Evolutionary conservation across 2,113 vertebrate species (phyloP).

Genomic region (Hippocampus mohnikei): DNA sequence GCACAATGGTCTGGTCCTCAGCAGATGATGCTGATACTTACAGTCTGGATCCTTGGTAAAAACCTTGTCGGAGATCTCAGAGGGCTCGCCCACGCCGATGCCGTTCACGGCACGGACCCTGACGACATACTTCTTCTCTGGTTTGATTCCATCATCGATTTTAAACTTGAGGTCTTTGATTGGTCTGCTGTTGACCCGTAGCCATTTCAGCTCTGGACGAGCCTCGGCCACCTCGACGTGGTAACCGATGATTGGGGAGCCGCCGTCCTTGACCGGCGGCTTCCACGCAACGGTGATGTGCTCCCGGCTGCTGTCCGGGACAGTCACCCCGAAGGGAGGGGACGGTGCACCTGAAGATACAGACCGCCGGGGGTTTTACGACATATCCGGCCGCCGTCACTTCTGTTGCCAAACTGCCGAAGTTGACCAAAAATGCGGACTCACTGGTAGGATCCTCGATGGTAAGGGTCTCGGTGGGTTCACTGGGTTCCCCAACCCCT

Average conservation of each 20-base stretch:
- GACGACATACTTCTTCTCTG: constrained; percentile 93
- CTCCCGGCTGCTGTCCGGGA: constrained; percentile 86
- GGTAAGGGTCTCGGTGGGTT: constrained; percentile 87
- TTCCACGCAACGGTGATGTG: constrained; percentile 94
- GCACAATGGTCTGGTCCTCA: too few species aligned
- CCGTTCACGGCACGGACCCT: constrained; percentile 93
- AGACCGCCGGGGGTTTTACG: neutral
- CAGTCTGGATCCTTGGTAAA: constrained; percentile 95
- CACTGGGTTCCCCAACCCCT: constrained; percentile 91
- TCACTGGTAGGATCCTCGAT: constrained; percentile 91
- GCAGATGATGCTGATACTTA: constrained; percentile 67
- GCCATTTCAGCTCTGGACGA: constrained; percentile 92
- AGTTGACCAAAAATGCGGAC: constrained; percentile 13
- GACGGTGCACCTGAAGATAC: constrained; percentile 82
- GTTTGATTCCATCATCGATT: constrained; percentile 89
- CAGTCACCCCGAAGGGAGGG: constrained; percentile 84
- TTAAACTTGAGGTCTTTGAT: constrained; percentile 89
- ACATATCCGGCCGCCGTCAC: too few species aligned
- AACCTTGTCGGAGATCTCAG: constrained; percentile 89
- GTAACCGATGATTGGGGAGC: constrained; percentile 90
- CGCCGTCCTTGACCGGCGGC: constrained; percentile 88
- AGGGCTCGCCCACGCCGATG: constrained; percentile 89
- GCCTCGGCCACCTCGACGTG: constrained; percentile 93
- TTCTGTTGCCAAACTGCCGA: neutral
- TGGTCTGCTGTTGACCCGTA: constrained; percentile 89